phyloP scores from a whole-genome alignment of 2,113 vertebrate genomes.

The Alexandromys fortis region DNA sequence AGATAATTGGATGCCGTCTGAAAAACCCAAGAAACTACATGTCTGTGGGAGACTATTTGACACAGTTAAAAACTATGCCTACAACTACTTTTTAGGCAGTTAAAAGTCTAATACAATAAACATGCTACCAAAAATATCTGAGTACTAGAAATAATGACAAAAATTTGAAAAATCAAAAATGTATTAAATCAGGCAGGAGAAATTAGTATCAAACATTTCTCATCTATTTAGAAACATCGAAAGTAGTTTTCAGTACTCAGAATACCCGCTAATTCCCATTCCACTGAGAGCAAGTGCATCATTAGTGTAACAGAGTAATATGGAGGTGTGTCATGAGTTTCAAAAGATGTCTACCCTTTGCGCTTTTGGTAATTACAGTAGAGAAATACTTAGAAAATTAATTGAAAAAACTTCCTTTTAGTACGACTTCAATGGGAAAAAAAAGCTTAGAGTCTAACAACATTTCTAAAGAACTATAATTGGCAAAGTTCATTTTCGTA shows the following conservation, averaged over 20 bases:
- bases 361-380: not conserved
- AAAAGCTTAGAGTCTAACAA: not conserved
- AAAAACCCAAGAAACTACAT: not conserved
- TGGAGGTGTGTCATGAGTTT: not conserved
- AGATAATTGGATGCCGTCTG: not conserved
- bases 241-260: not conserved
- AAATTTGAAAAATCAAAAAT: not conserved
- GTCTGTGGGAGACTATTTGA: not conserved
- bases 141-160: not conserved
- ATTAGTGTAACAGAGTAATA: not conserved
- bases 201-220: not conserved
- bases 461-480: not conserved
- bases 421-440: not conserved
- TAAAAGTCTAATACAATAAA: not conserved
- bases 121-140: not conserved
- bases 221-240: not conserved
- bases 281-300: rapidly evolving
- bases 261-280: not conserved
- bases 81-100: not conserved
- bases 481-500: not conserved
- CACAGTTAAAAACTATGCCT: not conserved
- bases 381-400: not conserved
- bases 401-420: not conserved
- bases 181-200: not conserved
- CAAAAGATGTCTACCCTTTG: not conserved